Base-by-base conservation (phyloP, 2,113 vertebrate genomes). In the Tenebrosternarchus preto region DNA sequence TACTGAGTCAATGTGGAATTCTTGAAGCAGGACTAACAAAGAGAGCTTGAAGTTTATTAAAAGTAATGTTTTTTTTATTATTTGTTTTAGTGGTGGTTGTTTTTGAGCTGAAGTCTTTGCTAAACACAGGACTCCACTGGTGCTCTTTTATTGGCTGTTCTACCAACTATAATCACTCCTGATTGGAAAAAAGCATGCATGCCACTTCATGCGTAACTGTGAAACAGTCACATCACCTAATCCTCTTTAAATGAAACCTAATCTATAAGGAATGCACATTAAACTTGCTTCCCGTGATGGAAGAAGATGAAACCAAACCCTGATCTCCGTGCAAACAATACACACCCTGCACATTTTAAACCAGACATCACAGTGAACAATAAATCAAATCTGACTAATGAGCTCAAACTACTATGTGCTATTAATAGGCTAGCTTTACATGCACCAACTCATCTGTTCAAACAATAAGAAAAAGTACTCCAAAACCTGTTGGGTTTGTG, bases 361-460 rank as follows among this genome's bases (percentile, higher is more conserved):
- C 68, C 80, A 0, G 57, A 63, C 50, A 81, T 64, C 17, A 80
- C 53, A 71, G 77, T 71, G 46, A 55, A 77, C 80, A 83, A 67
- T 83, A 83, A 85, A 64, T 86, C 25, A 75, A 36, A 59, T 78
- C 78, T 78, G 66, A 61, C 53, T 83, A 63, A 71, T 50, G 24
- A 50, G 11, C 64, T 80, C 12, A 43, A 76, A 76, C 31, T 71
- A 61, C 72, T 22, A 78, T 82, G 76, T 73, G 86, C 84, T 87
- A 86, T 74, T 67, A 74, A 9, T 56, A 66, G 59, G 3, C 22
- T 25, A 3, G 63, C 76, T 83, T 71, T 82, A 64, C 74, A 82
- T 27, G 20, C 29, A 53, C 71, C 87, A 85, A 89, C 68, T 90
- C 85, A 88, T 43, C 72, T 22, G 16, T 72, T 73, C 11, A 73